Evolutionary conservation across 2,888 invertebrate genomes (phyloP).

Genomic region (Alviniconcha strummeri): DNA sequence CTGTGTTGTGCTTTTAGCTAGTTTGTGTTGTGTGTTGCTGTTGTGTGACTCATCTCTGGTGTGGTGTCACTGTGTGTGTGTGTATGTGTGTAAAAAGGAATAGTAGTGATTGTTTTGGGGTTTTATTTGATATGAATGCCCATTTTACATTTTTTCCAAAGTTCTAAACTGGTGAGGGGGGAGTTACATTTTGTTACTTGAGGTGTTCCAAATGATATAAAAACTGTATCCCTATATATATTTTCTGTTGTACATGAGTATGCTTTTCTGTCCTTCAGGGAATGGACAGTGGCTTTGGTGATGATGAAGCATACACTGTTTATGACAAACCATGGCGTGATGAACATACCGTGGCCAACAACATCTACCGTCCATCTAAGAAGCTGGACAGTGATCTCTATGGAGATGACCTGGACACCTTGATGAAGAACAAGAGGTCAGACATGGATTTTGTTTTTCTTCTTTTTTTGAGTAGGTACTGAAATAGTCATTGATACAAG

Average conservation of each 20-base stretch:
- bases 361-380: constrained; percentile 80
- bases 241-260: no score
- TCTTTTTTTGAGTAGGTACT: background rate
- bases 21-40: background rate
- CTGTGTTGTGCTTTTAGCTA: background rate
- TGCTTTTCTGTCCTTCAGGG: constrained; percentile 68
- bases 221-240: no score
- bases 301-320: constrained; percentile 97
- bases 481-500: no score
- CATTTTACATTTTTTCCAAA: no score
- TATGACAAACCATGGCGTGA: constrained; percentile 99
- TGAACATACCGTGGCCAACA: constrained; percentile 87
- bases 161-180: no score
- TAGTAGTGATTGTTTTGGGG: background rate
- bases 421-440: constrained; percentile 89
- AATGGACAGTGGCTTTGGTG: constrained; percentile 95
- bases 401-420: constrained; percentile 90
- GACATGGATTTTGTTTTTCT: constrained; percentile 19
- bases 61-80: background rate
- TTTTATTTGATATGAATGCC: background rate
- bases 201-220: no score
- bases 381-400: constrained; percentile 93
- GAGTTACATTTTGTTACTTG: no score
- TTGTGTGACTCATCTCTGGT: background rate
- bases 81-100: background rate